A percentile compares a stretch with the other conserved stretches of the same genome.
Evolutionary conservation across 2,797 vertebrate genomes (phyloP).

Genomic region (Sebastes iracundus): DNA sequence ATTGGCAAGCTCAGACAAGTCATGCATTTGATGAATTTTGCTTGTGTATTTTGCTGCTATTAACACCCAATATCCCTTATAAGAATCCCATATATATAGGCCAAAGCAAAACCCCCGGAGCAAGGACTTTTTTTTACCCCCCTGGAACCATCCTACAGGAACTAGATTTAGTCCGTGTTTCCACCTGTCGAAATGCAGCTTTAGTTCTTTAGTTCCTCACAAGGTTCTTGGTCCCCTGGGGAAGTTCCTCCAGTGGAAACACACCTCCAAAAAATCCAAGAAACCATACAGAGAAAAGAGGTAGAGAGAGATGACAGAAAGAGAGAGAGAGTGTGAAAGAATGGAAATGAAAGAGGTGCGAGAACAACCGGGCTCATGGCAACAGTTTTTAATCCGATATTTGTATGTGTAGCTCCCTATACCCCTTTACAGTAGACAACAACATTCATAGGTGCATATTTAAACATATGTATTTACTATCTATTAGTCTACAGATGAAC

Average conservation of each 20-base stretch:
- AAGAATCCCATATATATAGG: not conserved
- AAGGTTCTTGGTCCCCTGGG: not conserved
- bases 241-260: not conserved
- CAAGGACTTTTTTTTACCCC: too few relatives aligned
- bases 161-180: not conserved
- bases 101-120: rapidly evolving
- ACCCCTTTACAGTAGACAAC: too few relatives aligned
- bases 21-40: not conserved
- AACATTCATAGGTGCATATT: too few relatives aligned
- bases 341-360: not conserved
- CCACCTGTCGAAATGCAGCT: not conserved
- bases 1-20: not conserved
- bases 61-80: not conserved
- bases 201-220: not conserved
- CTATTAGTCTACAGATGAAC: not conserved
- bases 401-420: too few relatives aligned
- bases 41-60: not conserved
- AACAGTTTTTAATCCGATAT: too few relatives aligned
- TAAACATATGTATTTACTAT: too few relatives aligned
- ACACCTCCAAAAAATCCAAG: not conserved
- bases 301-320: not conserved
- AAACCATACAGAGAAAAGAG: not conserved
- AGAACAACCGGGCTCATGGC: too few relatives aligned
- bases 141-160: not conserved
- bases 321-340: not conserved